Percentiles rank a stretch among this genome's conserved stretches.
phyloP scores from a whole-genome alignment of 2,888 invertebrate species.

The Xanthia icteritia region DNA sequence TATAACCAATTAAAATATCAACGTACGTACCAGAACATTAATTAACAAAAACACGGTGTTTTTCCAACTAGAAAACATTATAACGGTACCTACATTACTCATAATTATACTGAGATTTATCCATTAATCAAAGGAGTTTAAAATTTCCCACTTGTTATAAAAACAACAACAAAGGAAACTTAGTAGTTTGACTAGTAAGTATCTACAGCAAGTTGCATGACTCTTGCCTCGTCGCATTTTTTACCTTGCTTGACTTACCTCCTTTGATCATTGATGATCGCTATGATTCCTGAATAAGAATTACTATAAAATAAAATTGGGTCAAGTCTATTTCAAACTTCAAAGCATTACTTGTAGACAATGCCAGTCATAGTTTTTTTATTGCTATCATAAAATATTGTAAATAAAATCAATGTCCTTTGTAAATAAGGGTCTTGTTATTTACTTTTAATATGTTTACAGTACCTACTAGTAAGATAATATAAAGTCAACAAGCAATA shows the following conservation, averaged over 20 bases:
- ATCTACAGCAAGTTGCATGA: slow-evolving; percentile 32
- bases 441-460: slow-evolving; percentile 22
- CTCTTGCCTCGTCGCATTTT: slow-evolving; percentile 21
- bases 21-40: not conserved
- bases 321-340: slow-evolving; percentile 26
- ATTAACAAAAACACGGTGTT: slow-evolving; percentile 16
- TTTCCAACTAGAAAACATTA: slow-evolving; percentile 14
- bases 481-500: not conserved
- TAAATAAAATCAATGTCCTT: slow-evolving; percentile 27
- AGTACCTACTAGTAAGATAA: slow-evolving; percentile 1
- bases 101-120: slow-evolving; percentile 21
- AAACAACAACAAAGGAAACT: slow-evolving; percentile 57
- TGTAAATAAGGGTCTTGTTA: slow-evolving; percentile 13
- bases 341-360: slow-evolving; percentile 16
- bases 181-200: not conserved
- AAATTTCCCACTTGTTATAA: slow-evolving; percentile 44
- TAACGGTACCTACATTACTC: slow-evolving; percentile 12
- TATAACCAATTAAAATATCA: slow-evolving; percentile 40
- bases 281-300: slow-evolving; percentile 22
- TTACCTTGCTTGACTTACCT: slow-evolving; percentile 31
- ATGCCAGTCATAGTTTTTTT: slow-evolving; percentile 18
- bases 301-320: slow-evolving; percentile 9
- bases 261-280: slow-evolving; percentile 20
- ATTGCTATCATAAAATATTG: slow-evolving; percentile 28
- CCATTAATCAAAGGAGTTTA: slow-evolving; percentile 47